Evolutionary conservation across 2,888 invertebrate genomes (phyloP).

Genomic region (Caradrina clavipalpis): DNA sequence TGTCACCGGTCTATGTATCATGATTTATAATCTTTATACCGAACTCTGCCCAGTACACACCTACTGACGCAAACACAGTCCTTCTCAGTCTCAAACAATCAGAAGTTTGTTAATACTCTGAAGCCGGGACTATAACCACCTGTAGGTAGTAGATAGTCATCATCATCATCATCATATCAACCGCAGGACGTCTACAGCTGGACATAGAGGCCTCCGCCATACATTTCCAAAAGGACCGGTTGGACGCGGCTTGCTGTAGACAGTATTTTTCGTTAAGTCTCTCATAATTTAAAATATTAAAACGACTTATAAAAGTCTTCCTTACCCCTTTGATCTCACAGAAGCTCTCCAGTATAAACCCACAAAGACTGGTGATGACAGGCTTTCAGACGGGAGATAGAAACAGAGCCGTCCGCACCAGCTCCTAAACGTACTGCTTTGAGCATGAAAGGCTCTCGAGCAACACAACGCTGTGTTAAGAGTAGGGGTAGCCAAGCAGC

Average conservation of each 20-base stretch:
- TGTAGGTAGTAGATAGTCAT: background rate
- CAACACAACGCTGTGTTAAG: background rate
- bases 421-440: background rate
- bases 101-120: background rate
- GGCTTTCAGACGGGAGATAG: background rate
- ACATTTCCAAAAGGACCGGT: no score
- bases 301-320: background rate
- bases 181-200: no score
- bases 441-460: background rate
- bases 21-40: no score
- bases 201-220: no score
- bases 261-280: no score
- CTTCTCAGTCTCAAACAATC: background rate
- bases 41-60: no score
- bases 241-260: no score
- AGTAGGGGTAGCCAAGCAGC: no score
- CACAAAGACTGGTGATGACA: slow-evolving; percentile 1
- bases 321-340: slow-evolving; percentile 9
- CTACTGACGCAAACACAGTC: background rate
- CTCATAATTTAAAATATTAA: background rate
- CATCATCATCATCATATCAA: no score
- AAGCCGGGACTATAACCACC: background rate
- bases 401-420: background rate
- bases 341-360: background rate
- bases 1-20: background rate